Evolutionary conservation across 2,888 invertebrate genomes (phyloP).

Genomic region (Gisinianus flammeolus): DNA sequence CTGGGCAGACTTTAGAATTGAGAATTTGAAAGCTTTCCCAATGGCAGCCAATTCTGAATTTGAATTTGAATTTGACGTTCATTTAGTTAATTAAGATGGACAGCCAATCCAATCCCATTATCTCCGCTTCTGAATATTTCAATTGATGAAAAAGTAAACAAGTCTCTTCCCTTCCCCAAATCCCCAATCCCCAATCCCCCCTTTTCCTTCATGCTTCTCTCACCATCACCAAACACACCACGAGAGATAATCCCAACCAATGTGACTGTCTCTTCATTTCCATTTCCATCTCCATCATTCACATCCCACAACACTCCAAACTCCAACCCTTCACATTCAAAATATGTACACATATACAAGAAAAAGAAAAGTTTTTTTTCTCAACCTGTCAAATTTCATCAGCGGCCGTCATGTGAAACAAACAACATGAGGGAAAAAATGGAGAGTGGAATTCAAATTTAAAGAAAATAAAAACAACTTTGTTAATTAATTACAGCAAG

Average conservation of each 20-base stretch:
- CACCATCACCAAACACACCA: background rate
- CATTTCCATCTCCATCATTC: background rate
- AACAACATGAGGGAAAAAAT: too few species aligned
- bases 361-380: background rate
- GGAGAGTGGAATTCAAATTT: too few species aligned
- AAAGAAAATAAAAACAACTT: too few species aligned
- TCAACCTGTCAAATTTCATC: conserved; percentile 23
- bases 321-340: background rate
- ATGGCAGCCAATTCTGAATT: background rate
- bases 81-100: conserved; percentile 38
- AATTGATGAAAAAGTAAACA: conserved; percentile 32
- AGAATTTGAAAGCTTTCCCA: background rate
- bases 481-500: too few species aligned
- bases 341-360: background rate
- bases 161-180: conserved; percentile 16
- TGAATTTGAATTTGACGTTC: conserved; percentile 34
- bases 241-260: background rate
- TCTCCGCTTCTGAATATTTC: conserved; percentile 31
- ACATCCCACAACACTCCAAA: background rate
- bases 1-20: background rate
- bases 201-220: background rate
- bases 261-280: background rate
- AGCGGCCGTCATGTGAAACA: too few species aligned
- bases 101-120: conserved; percentile 34
- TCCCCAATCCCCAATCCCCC: background rate